Percentiles rank a stretch among this genome's conserved stretches.
phyloP scores from a whole-genome alignment of 2,888 invertebrate genomes.

The Schizotus pectinicornis region DNA sequence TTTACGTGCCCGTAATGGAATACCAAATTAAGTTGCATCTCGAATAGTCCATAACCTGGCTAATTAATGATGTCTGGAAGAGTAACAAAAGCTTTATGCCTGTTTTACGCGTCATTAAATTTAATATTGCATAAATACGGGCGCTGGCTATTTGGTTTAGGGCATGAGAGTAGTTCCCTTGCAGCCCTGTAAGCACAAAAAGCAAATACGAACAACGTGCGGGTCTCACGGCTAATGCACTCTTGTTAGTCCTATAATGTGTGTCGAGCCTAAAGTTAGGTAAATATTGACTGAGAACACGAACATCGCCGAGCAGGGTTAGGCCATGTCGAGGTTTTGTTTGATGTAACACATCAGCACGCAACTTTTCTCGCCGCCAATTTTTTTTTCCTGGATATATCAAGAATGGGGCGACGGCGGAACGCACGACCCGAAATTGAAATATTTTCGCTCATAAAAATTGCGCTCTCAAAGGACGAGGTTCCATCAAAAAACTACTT shows the following conservation, averaged over 20 bases:
- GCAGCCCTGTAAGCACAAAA: constrained; percentile 5
- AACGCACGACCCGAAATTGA: constrained; percentile 5
- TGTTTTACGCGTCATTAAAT: constrained; percentile 8
- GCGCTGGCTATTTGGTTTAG: neutral
- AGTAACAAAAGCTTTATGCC: neutral
- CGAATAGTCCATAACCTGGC: too few species aligned
- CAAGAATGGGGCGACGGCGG: neutral
- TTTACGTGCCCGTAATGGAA: too few species aligned
- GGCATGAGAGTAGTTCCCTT: neutral
- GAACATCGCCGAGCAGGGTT: constrained; percentile 1
- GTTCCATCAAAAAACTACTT: too few species aligned
- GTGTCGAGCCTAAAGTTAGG: constrained; percentile 26
- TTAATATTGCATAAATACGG: neutral
- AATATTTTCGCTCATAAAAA: constrained; percentile 6
- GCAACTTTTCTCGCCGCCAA: constrained; percentile 4
- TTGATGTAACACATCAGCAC: constrained; percentile 13
- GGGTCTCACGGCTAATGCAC: constrained; percentile 22
- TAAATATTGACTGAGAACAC: constrained; percentile 22
- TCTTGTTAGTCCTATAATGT: constrained; percentile 25
- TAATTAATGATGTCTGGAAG: too few species aligned
- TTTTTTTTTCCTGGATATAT: neutral
- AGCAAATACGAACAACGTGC: constrained; percentile 18
- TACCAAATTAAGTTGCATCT: too few species aligned
- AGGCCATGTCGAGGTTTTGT: constrained; percentile 7
- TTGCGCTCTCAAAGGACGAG: neutral